Base-by-base conservation (phyloP, 1,140 invertebrate species). In the Drosophila miranda region DNA sequence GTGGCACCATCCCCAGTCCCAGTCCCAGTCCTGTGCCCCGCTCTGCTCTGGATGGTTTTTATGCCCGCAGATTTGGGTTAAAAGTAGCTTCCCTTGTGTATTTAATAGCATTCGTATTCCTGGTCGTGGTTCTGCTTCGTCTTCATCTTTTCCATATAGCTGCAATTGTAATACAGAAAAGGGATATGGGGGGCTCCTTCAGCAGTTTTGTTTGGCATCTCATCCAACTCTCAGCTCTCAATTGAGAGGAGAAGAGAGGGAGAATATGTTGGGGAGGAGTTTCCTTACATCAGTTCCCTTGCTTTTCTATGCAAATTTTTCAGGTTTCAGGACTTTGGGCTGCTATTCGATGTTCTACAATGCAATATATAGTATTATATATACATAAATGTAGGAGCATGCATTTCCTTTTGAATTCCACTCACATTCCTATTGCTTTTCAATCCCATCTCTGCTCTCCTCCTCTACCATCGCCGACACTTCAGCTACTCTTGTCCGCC, bases 61-160 rank as follows among this genome's bases (percentile, higher is more conserved):
- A 75, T 86, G 78, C 83, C 83, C 75, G 66, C 82, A 88, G 82
- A 88, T 87, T 87, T 87, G 75, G 82, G 82, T 87, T 87, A 88
- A 88, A 87, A 88, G 75, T 88, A 78, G 82, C 78, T 72, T 78
- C 82, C 82, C 82, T 76, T 63, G 82, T 87, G 82, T 82, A 78
- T 88, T 88, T 88, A 88, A 87, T 82, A 76, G 82, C 80, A 75
- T 86, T 82, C 71, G 83, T 86, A 75, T 86, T 82, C 71, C 52
- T 50, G 46, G 44, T 16, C 42, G 11, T 13, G 30, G 41, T n/a
- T 54, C 38, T 14, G 38, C 38, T 45, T 73, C 58, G 69, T 57
- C 68, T 49, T 54, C 68, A 41, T 30, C 51, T 67, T 68, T 56
- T 42, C 63, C 52, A 1, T 13, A 13, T 51, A 54, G 52, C 52